Evolutionary conservation across 2,113 vertebrate species (phyloP), one percentile per base, ranked within the genome.

Genomic region (Prionailurus bengalensis): DNA sequence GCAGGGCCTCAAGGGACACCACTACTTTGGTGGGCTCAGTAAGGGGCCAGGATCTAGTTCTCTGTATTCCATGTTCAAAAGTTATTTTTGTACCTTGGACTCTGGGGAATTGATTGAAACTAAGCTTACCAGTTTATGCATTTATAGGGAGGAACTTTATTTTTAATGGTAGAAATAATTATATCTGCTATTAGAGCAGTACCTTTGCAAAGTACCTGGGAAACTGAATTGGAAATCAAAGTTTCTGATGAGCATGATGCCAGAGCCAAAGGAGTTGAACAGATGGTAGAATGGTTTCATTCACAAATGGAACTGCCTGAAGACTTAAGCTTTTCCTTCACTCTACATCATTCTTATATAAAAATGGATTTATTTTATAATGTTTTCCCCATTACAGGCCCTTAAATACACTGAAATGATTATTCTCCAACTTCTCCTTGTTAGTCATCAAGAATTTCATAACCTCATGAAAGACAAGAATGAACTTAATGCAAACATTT

Each of bases 141-240:
- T 90, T 98, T 68, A 83, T 94, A 82, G 29, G 65, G 42, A 42
- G 45, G 17, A 63, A 76, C 45, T 93, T 95, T 68, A 68, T 95
- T 97, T 95, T 71, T 73, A 96, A 8, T 71, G n/a, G 11, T 79
- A 97, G 39, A 96, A 91, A 73, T 96, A 93, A 93, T 97, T 91
- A 31, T 45, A 78, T 58, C 48, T 85, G 17, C 36, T 91, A 55
- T 90, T 12, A 66, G 39, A 39, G 73, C 17, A 87, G 63, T 83
- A 92, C n/a, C 21, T 94, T 94, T 65, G 31, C 36, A 68, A 92
- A 90, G 65, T 78, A 91, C 78, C 82, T 93, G 36, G 61, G 45
- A 88, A 97, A 93, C 39, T 23, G 76, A 95, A 63, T 33, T 94
- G 48, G 45, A 93, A 93, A 89, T 93, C 39, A 82, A 58, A 70